Percentiles rank a stretch among this genome's conserved stretches.
Conservation (phyloP, 2,797 vertebrate genomes). For the Allobates femoralis region DNA sequence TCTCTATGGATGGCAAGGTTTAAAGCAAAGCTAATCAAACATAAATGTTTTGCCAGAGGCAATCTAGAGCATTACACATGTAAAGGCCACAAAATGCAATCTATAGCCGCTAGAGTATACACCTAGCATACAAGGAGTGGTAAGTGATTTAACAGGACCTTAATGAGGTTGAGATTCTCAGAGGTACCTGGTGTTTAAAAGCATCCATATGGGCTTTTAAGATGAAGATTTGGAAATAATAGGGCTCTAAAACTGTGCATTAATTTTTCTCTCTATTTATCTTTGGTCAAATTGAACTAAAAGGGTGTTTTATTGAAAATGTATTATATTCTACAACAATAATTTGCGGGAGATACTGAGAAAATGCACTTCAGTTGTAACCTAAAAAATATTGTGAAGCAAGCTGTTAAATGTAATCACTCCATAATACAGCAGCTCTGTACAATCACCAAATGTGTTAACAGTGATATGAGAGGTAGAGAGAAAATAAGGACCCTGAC, state of each 20-base stretch:
- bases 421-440: neutral
- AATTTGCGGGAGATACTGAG: neutral
- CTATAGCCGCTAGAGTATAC: conserved; percentile 30
- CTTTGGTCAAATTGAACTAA: neutral
- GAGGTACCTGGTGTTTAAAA: conserved; percentile 18
- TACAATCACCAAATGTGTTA: neutral
- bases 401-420: neutral
- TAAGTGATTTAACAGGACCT: conserved; percentile 32
- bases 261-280: neutral
- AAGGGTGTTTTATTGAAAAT: neutral
- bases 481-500: no score
- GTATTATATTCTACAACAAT: neutral
- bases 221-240: conserved; percentile 8
- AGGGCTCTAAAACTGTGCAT: neutral
- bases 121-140: conserved; percentile 20
- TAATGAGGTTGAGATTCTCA: conserved; percentile 31
- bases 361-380: neutral
- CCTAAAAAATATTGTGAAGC: neutral
- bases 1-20: conserved; percentile 62
- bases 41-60: conserved; percentile 65
- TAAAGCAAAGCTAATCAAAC: conserved; percentile 70
- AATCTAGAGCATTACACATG: conserved; percentile 45
- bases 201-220: neutral
- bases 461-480: neutral
- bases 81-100: conserved; percentile 45